Percentiles rank a stretch among this genome's conserved stretches.
Conservation (phyloP, 2,888 invertebrate genomes). For the Diplazon laetatorius region DNA sequence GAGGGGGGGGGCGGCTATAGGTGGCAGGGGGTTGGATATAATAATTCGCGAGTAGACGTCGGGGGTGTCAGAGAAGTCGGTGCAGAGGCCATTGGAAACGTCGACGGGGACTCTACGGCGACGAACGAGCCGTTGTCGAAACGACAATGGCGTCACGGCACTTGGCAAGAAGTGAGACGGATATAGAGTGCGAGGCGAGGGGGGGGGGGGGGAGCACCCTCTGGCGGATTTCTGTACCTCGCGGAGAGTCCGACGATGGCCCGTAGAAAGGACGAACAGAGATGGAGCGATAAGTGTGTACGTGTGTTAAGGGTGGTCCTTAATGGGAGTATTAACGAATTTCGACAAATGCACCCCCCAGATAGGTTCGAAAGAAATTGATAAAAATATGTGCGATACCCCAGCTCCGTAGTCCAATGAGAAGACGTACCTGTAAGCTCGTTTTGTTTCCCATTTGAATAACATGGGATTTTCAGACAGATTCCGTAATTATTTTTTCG, state of each 20-base stretch:
- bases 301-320: too few relatives aligned
- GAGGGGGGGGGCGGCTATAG: too few relatives aligned
- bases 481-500: too few relatives aligned
- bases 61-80: constrained; percentile 21
- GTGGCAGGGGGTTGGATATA: background rate
- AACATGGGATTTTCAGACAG: too few relatives aligned
- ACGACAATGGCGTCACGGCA: constrained; percentile 48
- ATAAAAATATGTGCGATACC: too few relatives aligned
- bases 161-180: constrained; percentile 49
- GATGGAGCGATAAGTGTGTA: background rate
- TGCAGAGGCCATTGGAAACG: constrained; percentile 30
- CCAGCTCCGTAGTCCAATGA: too few relatives aligned
- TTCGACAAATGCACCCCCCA: too few relatives aligned
- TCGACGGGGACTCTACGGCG: constrained; percentile 4
- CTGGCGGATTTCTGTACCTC: background rate
- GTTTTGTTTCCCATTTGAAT: too few relatives aligned
- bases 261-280: background rate
- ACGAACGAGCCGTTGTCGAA: constrained; percentile 39
- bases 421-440: too few relatives aligned
- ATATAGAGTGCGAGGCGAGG: constrained; percentile 14
- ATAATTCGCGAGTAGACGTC: constrained; percentile 20
- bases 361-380: too few relatives aligned
- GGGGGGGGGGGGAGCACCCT: constrained; percentile 14
- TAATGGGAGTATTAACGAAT: too few relatives aligned
- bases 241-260: background rate